phyloP scores from a whole-genome alignment of 2,888 invertebrate species.

The Lycocerus yunnanus region DNA sequence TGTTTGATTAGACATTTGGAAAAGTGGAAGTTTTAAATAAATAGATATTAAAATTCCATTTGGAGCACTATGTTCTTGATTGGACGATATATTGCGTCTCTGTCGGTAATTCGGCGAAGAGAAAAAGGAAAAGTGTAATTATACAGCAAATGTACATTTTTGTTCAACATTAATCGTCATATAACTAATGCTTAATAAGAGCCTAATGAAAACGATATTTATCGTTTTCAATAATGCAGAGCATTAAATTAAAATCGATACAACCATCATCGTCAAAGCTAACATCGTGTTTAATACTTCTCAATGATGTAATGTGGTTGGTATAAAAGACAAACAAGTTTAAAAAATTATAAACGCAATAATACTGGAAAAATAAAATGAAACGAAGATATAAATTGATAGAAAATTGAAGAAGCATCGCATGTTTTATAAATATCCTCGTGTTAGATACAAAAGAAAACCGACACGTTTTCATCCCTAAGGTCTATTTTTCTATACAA shows the following conservation, averaged over 20 bases:
- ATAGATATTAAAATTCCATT: constrained; percentile 11
- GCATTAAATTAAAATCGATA: constrained; percentile 24
- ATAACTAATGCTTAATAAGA: constrained; percentile 23
- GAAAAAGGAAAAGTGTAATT: constrained; percentile 3
- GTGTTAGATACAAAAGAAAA: constrained; percentile 28
- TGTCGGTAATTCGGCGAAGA: not conserved
- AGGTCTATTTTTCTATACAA: constrained; percentile 15
- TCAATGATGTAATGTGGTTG: not conserved
- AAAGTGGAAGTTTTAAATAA: constrained; percentile 8
- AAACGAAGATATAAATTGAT: constrained; percentile 22
- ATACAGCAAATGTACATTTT: not conserved
- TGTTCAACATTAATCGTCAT: constrained; percentile 19
- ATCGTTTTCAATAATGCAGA: constrained; percentile 29
- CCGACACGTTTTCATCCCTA: constrained; percentile 16
- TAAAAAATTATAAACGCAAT: not conserved
- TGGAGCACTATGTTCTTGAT: not conserved
- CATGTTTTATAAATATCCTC: constrained; percentile 33
- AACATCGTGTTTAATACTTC: constrained; percentile 10
- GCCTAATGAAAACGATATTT: constrained; percentile 34
- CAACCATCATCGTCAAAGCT: constrained; percentile 1
- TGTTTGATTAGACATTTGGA: constrained; percentile 3
- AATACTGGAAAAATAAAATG: constrained; percentile 9
- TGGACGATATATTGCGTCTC: not conserved
- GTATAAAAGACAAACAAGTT: not conserved
- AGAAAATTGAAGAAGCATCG: constrained; percentile 33